phyloP scores from a whole-genome alignment of 2,113 vertebrate species.

The Raja brachyura region DNA sequence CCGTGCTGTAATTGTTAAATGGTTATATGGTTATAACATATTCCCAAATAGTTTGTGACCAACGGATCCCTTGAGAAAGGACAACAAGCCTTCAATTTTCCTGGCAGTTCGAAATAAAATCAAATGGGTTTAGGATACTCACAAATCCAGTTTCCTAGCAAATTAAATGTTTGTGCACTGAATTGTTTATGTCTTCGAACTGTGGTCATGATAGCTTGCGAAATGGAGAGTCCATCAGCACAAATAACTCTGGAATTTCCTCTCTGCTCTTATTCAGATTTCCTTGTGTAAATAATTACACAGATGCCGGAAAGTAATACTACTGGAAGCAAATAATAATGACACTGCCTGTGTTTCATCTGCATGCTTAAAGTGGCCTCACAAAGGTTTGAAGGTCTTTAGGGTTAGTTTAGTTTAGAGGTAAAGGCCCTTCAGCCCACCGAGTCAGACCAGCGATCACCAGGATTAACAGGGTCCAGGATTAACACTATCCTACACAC shows the following conservation, averaged over 20 bases:
- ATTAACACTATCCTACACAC: too few species aligned
- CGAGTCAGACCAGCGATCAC: too few species aligned
- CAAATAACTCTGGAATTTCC: conserved; percentile 32
- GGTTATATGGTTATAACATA: too few species aligned
- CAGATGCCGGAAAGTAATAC: background rate
- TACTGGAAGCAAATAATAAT: conserved; percentile 9
- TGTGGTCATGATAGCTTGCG: background rate
- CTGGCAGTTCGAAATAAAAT: too few species aligned
- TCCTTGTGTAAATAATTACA: conserved; percentile 13
- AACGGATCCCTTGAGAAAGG: too few species aligned
- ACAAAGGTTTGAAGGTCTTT: background rate
- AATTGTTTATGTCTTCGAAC: conserved; percentile 11
- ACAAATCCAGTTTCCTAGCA: background rate
- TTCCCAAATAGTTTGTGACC: too few species aligned
- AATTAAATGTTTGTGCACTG: background rate
- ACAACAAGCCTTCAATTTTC: too few species aligned
- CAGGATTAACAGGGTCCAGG: too few species aligned
- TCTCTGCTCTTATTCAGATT: background rate
- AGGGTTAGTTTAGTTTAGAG: background rate
- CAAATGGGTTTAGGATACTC: background rate
- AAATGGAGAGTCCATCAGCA: background rate
- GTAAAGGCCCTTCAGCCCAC: too few species aligned
- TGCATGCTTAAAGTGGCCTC: background rate
- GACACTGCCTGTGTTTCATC: background rate
- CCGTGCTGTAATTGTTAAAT: too few species aligned